These are phyloP conservation scores for Tauraco hartlaubi DNA, from an alignment of 2,797 vertebrate species.

Conservation along the genomic window DNA sequence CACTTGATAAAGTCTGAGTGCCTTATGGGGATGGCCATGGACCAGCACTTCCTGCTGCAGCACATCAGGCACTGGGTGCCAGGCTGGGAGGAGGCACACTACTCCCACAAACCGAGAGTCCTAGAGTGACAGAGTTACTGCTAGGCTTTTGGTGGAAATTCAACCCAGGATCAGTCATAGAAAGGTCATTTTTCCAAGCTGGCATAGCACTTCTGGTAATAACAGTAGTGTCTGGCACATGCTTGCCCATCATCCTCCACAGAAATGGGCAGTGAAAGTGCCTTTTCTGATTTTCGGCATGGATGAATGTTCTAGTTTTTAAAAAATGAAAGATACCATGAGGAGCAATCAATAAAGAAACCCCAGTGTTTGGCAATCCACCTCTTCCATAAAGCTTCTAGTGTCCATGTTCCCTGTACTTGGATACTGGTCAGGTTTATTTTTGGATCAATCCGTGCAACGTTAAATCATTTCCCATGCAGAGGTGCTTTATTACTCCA, in stretches of 20 bases:
- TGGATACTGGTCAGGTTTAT: not conserved
- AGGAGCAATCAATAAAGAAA: not conserved
- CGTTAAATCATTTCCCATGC: not conserved
- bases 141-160: not conserved
- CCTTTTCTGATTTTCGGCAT: not conserved
- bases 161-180: not conserved
- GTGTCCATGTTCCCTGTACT: not conserved
- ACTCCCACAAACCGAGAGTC: accelerated
- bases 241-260: not conserved
- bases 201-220: not conserved
- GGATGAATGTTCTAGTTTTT: not conserved
- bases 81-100: not conserved
- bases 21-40: accelerated
- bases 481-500: slow-evolving; percentile 9
- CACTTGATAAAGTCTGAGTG: not conserved
- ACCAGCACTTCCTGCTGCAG: not conserved
- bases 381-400: not conserved
- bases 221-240: not conserved
- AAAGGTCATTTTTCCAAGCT: not conserved
- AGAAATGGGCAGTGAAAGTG: not conserved
- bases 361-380: not conserved
- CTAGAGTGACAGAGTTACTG: not conserved
- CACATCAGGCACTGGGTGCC: not conserved
- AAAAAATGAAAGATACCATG: not conserved
- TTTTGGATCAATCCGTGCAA: not conserved